Evolutionary conservation across 1,140 invertebrate genomes (phyloP).

Genomic region (Drosophila varians): DNA sequence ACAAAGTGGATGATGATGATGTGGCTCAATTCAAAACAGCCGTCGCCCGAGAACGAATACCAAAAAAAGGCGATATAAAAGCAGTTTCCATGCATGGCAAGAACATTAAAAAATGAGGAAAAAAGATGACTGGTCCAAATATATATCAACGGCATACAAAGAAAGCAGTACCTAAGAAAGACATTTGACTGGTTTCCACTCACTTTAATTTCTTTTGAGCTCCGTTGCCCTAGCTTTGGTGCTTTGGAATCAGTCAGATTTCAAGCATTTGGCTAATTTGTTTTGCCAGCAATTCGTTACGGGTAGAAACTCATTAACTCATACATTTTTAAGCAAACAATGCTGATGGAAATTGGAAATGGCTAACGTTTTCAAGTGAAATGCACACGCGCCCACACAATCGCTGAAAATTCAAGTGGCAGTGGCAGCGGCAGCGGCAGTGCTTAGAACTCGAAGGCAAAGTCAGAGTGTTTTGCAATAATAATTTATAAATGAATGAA

Average conservation of each 20-base stretch:
- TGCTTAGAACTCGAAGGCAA: slow-evolving; percentile 32
- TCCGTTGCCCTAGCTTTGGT: slow-evolving; percentile 16
- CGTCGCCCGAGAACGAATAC: slow-evolving; percentile 27
- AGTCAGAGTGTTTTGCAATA: slow-evolving; percentile 62
- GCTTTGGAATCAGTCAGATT: slow-evolving; percentile 24
- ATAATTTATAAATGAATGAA: slow-evolving; percentile 82
- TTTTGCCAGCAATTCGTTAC: slow-evolving; percentile 13
- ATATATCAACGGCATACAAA: slow-evolving; percentile 12
- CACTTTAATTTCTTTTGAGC: slow-evolving; percentile 29
- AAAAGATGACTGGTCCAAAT: slow-evolving; percentile 34
- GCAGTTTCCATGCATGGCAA: slow-evolving; percentile 30
- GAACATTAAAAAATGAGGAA: slow-evolving; percentile 33
- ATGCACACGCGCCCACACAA: slow-evolving; percentile 33
- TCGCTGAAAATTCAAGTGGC: slow-evolving; percentile 33
- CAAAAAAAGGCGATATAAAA: slow-evolving; percentile 22
- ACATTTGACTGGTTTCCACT: slow-evolving; percentile 34
- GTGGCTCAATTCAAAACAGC: slow-evolving; percentile 70
- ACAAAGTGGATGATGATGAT: slow-evolving; percentile 67
- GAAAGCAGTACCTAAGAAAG: slow-evolving; percentile 6
- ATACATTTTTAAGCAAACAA: slow-evolving; percentile 66
- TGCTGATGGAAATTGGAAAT: slow-evolving; percentile 52
- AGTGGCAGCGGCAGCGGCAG: background rate
- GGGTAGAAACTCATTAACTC: slow-evolving; percentile 56
- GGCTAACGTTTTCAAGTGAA: slow-evolving; percentile 53
- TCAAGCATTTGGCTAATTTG: slow-evolving; percentile 49